A percentile compares a stretch with the other conserved stretches of the same genome.
phyloP scores from a whole-genome alignment of 2,888 invertebrate genomes.

The Hoplodrina ambigua region DNA sequence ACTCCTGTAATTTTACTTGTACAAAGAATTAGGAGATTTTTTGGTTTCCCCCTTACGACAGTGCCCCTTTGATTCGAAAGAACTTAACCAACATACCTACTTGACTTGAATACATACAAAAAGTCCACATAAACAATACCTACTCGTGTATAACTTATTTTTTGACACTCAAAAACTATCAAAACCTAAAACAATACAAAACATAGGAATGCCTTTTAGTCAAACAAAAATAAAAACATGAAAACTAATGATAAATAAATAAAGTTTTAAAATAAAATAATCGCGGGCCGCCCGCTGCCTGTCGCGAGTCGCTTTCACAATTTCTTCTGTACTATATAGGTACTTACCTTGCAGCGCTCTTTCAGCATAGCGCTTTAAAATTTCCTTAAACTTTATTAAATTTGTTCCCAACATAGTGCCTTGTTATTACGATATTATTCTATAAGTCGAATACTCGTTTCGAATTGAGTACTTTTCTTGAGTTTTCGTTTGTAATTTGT shows the following conservation, averaged over 20 bases:
- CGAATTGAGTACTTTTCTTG: constrained; percentile 11
- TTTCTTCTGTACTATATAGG: constrained; percentile 13
- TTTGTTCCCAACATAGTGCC: constrained; percentile 29
- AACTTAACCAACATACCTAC: too few species aligned
- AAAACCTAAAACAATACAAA: neutral
- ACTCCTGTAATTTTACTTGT: too few species aligned
- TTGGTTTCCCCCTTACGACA: too few species aligned
- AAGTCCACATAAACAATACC: too few species aligned
- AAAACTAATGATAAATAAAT: constrained; percentile 15
- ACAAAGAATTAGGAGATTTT: too few species aligned
- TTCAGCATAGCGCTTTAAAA: constrained; percentile 16
- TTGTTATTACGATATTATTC: constrained; percentile 27
- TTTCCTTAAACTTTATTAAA: constrained; percentile 48
- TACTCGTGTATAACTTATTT: too few species aligned
- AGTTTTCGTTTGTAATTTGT: constrained; percentile 41
- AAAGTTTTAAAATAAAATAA: constrained; percentile 36
- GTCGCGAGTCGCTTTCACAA: constrained; percentile 15
- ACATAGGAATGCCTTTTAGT: constrained; percentile 16
- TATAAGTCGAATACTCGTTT: constrained; percentile 13
- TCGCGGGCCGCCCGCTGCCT: constrained; percentile 13
- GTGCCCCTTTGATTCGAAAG: too few species aligned
- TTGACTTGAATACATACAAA: too few species aligned
- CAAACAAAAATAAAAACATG: constrained; percentile 19
- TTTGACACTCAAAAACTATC: too few species aligned
- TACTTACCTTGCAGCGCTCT: constrained; percentile 2